Base-by-base conservation (phyloP, 1,140 invertebrate genomes). In the Chionoecetes opilio region DNA sequence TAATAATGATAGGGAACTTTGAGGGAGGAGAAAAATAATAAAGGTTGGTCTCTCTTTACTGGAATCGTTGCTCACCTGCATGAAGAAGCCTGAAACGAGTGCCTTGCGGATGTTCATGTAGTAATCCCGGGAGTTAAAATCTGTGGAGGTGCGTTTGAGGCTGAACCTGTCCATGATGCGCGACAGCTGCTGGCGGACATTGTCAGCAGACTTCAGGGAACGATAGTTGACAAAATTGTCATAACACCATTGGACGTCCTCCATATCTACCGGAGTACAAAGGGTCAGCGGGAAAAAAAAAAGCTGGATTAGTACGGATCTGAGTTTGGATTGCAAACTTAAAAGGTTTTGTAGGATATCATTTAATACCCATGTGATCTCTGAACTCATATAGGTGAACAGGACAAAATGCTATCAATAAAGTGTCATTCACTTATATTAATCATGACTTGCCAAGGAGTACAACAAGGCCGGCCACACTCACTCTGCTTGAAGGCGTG, bases 401-500 rank as follows among this genome's bases (percentile, higher is more conserved):
- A 84, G 38, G 14, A 29, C 3, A 17, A n/a, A 91, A 75, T 1
- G 2, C 53, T 63, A 21, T 75, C 63, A n/a, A 75, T 75, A 75
- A 75, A 75, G 63, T 21, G n/a, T 75, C 1, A n/a, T 21, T 75
- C 63, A 6, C 21, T 6, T 21, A 17, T 21, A 75, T n/a, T 17
- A n/a, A 17, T 21, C 63, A 75, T 21, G 6, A 75, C 2, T n/a
- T 26, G 21, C 63, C 63, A 17, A 41, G 34, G 53, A 88, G 31
- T 0, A 87, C 0, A 17, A 37, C 32, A 17, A 26, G 63, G 31
- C 29, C 21, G 14, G 9, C 3, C 5, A 87, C 96, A 98, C 99
- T 99, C 97, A 99, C 99, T 99, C 97, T 99, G 99, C 97, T 99
- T 99, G 97, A 99, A 99, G 37, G 99, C 99, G 97, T 99, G 99